Evolutionary conservation across 2,888 invertebrate genomes (phyloP).

Genomic region (Thecophora atra): DNA sequence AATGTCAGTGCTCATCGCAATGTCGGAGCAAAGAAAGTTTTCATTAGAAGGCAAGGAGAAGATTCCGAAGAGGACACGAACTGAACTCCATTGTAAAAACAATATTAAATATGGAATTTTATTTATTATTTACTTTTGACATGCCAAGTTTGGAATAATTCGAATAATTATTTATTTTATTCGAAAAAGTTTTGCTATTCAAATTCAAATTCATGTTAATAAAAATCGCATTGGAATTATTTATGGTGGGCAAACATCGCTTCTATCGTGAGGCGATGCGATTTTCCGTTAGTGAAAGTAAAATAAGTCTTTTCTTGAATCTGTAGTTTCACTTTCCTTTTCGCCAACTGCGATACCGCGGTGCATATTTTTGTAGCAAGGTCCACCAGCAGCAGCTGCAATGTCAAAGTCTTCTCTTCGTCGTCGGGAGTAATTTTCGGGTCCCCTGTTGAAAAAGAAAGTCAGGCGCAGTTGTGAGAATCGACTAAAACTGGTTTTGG

Average conservation of each 20-base stretch:
- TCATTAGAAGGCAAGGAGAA: too few species aligned
- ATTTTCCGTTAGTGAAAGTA: slow-evolving; percentile 32
- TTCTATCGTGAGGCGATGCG: not conserved
- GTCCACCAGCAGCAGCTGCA: slow-evolving; percentile 17
- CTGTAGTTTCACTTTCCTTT: slow-evolving; percentile 35
- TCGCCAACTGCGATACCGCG: slow-evolving; percentile 14
- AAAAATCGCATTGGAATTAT: not conserved
- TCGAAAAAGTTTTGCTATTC: too few species aligned
- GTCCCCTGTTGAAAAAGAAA: slow-evolving; percentile 19
- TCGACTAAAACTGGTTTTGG: slow-evolving; percentile 15
- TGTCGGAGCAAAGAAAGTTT: too few species aligned
- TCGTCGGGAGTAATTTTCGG: slow-evolving; percentile 11
- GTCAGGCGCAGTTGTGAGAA: slow-evolving; percentile 19
- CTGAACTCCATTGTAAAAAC: too few species aligned
- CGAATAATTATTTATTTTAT: too few species aligned
- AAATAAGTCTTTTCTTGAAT: slow-evolving; percentile 25
- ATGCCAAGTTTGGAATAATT: too few species aligned
- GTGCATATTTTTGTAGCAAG: slow-evolving; percentile 9
- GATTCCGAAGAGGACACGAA: too few species aligned
- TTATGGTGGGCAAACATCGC: not conserved
- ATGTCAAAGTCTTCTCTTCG: slow-evolving; percentile 20
- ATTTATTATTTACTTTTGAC: too few species aligned
- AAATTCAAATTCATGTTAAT: not conserved
- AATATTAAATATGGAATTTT: too few species aligned
- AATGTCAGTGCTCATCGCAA: too few species aligned